Base-by-base conservation (phyloP, 30 jellyfish, hydroid and myxozoan genomes). In the Aurelia sp. region DNA sequence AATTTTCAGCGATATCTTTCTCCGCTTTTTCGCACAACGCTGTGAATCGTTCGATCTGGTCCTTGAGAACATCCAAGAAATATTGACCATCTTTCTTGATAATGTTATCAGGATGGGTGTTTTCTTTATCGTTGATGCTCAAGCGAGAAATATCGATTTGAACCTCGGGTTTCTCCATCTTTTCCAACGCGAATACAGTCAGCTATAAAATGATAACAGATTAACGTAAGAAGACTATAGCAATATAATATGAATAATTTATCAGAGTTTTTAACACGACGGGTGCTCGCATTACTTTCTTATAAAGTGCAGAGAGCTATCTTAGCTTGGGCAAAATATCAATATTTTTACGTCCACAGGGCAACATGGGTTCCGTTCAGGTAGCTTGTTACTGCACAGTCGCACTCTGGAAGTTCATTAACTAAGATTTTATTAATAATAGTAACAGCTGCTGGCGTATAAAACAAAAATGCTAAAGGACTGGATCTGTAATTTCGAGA, bases 81-180 rank as follows among this genome's bases (percentile, higher is more conserved):
- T 87, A 92, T 65, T 74, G 86, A 12, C 98, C 98, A 92, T 92
- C 97, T 77, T 87, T 87, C 58, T 88, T 51, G 74, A 88, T 80
- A 23, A 73, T 79, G 71, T 82, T 88, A 63, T 78, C 88, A 9
- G 96, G 96, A 62, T 87, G 88, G 13, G 96, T 78, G 72, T 87
- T 87, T 60, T 87, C 96, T 61, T 87, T 87, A 61, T 87, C 96
- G 51, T 58, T 84, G 73, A 84, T 84, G 87, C 87, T 84, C 65
- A 84, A 73, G 23, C 87, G 93, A 40, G 93, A 60, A 35, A 84
- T 50, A 66, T 84, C 93, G 48, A 84, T 84, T 50, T 84, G 93
- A 41, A 84, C 71, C 57, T 84, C 93, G 11, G 93, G 93, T 74
- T 84, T 84, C n/a, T 84, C 93, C 47, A 76, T 47, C 61, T 71